phyloP scores from a whole-genome alignment of 2,113 vertebrate genomes.

The Trachemys scripta region DNA sequence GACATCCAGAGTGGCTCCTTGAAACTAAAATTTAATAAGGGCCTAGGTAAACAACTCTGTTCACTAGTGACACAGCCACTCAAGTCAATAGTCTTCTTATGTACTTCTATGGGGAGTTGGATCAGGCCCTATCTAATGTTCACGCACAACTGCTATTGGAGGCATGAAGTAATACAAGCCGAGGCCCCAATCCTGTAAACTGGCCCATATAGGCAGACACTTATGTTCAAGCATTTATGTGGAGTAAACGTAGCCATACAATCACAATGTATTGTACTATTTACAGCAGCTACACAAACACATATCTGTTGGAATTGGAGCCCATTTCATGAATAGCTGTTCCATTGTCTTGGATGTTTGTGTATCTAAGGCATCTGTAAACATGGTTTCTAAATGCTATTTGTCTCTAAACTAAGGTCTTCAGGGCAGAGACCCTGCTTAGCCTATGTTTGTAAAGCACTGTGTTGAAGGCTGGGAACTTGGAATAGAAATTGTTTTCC shows the following conservation, averaged over 20 bases:
- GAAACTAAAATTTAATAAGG: background rate
- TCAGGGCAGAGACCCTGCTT: background rate
- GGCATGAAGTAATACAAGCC: background rate
- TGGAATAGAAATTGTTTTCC: background rate
- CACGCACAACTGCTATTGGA: background rate
- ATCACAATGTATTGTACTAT: background rate
- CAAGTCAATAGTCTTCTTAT: background rate
- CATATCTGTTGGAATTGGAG: background rate
- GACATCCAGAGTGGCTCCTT: background rate
- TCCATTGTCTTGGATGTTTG: background rate
- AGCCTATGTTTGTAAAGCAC: background rate
- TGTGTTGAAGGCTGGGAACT: background rate
- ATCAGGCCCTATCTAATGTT: accelerated
- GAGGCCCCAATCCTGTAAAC: background rate
- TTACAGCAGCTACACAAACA: background rate
- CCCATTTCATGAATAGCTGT: background rate
- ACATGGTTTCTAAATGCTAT: accelerated
- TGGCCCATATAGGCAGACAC: background rate
- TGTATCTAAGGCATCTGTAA: background rate
- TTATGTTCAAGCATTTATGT: background rate
- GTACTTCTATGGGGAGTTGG: no score
- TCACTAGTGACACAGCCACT: accelerated
- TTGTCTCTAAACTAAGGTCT: background rate
- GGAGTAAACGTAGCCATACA: background rate
- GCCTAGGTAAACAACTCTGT: background rate